Base-by-base conservation (phyloP, 2,113 vertebrate genomes). In the Xyliphius kryptos region DNA sequence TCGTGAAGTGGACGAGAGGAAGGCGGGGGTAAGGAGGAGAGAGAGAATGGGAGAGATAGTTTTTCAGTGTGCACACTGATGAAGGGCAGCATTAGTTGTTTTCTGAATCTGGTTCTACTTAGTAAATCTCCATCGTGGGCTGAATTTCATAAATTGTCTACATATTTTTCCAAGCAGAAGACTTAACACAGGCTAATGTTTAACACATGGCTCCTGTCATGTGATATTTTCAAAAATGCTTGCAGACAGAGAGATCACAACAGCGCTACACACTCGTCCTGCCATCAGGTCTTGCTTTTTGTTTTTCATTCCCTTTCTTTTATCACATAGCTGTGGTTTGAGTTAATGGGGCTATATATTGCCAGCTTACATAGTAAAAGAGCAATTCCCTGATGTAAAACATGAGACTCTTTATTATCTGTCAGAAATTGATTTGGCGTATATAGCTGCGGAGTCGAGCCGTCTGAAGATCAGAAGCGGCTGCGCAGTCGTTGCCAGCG, bases 141-240 rank as follows among this genome's bases (percentile, higher is more conserved):
- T 87, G 88, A 91, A 92, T 98, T 98, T 97, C 90, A 94, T 91
- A 96, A 97, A 98, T 98, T 97, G 92, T 88, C 90, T 88, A 97
- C 93, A 96, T 96, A 92, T 97, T 97, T 97, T 96, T 93, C 89
- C 85, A 88, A 91, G 88, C 86, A 89, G 88, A 90, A 86, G 90
- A 92, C 91, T 97, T 97, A 97, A 97, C 91, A 89, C 88, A 87
- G 91, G 88, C 87, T 97, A 97, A 97, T 97, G 91, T 93, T 87
- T 88, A 97, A 94, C 95, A 98, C 94, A 98, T 97, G 94, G 92
- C 89, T 80, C 83, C 87, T 76, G 90, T 95, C 92, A 94, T 95
- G 92, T 92, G 94, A 94, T 94, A 93, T 93, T 94, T 91, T 92
- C 85, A 90, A 94, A 60, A 96, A 93, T 90, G 90, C 88, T 90